These are phyloP conservation scores for Recurvirostra avosetta DNA, from an alignment of 2,113 vertebrate genomes.

Conservation along the genomic window DNA sequence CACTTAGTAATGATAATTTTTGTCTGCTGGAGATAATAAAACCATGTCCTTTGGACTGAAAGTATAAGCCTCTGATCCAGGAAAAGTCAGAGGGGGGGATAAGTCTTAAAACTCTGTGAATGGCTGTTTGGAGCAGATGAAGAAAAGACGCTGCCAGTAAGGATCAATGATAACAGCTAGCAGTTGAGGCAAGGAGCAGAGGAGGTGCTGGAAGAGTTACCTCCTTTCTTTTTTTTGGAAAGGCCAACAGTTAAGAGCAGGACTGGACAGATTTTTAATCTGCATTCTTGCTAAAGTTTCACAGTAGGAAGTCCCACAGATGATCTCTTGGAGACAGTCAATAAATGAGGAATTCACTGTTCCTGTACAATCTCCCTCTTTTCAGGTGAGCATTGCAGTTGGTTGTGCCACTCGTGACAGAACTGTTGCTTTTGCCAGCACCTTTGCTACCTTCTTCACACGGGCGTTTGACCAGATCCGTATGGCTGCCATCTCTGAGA, in stretches of 20 bases:
- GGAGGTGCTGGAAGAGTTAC: neutral
- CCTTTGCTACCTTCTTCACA: conserved; percentile 89
- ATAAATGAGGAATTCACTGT: neutral
- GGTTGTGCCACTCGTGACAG: conserved; percentile 87
- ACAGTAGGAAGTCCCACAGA: neutral
- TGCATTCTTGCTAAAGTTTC: neutral
- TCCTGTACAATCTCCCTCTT: neutral
- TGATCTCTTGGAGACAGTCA: neutral
- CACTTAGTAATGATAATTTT: neutral
- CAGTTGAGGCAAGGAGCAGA: neutral
- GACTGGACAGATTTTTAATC: neutral
- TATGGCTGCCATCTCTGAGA: conserved; percentile 93
- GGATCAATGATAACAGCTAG: neutral
- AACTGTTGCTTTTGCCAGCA: conserved; percentile 89
- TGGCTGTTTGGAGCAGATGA: neutral
- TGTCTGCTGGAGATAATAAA: neutral
- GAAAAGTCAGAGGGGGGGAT: neutral
- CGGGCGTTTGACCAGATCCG: conserved; percentile 92
- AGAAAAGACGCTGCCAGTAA: neutral
- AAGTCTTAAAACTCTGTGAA: neutral
- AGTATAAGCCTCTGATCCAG: neutral
- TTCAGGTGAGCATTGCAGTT: conserved; percentile 88
- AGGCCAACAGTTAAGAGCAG: neutral
- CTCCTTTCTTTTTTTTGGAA: neutral
- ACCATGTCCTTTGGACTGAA: neutral